Conservation (phyloP, 1,140 invertebrate genomes). For the Aplysia californica region DNA sequence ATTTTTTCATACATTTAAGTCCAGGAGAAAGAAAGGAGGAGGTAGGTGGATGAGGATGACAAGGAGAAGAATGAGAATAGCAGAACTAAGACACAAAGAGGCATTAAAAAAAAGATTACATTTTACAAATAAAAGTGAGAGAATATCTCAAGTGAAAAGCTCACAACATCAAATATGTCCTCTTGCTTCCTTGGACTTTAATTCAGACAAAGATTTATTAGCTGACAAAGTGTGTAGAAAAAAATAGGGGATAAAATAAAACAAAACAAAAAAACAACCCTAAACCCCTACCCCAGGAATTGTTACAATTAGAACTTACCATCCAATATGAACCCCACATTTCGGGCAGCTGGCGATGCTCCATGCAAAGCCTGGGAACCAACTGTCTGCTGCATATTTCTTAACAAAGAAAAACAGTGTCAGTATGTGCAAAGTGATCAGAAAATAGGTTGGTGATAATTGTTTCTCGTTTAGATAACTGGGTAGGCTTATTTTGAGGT, state of each 20-base stretch:
- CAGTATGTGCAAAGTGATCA: neutral
- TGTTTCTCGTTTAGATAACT: neutral
- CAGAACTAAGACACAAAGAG: too few species aligned
- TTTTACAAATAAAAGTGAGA: too few species aligned
- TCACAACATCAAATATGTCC: neutral
- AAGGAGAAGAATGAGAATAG: too few species aligned
- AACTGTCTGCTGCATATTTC: conserved; percentile 44
- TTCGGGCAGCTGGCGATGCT: conserved; percentile 66
- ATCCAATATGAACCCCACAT: conserved; percentile 68
- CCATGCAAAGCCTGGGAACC: conserved; percentile 70
- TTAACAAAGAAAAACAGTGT: conserved; percentile 1
- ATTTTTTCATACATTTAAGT: too few species aligned
- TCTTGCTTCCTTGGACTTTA: neutral
- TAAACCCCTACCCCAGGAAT: neutral
- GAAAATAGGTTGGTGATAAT: neutral
- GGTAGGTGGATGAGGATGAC: too few species aligned
- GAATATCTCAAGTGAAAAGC: neutral
- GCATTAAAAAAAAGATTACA: too few species aligned
- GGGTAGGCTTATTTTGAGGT: neutral
- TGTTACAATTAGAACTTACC: conserved; percentile 54
- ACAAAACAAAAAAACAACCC: neutral
- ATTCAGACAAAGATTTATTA: neutral
- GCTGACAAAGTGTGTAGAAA: neutral
- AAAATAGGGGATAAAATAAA: neutral
- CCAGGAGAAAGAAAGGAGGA: too few species aligned